phyloP scores from a whole-genome alignment of 2,797 vertebrate species.

The Poecilia gillii region DNA sequence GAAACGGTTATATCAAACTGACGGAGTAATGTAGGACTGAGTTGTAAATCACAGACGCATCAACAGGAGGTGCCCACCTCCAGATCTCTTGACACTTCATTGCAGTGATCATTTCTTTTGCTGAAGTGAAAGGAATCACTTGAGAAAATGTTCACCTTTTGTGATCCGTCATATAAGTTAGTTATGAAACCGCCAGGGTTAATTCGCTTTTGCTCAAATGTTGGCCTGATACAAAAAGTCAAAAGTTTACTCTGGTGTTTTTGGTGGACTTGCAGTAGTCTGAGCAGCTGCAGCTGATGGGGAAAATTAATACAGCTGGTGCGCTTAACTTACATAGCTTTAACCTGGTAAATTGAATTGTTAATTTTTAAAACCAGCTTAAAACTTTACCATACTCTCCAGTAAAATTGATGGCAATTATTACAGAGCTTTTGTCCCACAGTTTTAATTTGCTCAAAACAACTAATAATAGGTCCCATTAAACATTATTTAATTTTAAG shows the following conservation, averaged over 20 bases:
- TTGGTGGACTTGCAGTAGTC: background rate
- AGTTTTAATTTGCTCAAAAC: background rate
- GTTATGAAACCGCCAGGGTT: background rate
- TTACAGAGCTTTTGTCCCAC: background rate
- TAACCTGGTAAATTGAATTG: background rate
- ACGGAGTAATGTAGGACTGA: background rate
- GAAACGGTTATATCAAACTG: background rate
- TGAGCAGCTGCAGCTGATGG: background rate
- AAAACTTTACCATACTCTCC: background rate
- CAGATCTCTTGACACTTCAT: background rate
- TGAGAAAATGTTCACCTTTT: background rate
- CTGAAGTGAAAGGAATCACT: background rate
- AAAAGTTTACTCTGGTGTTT: background rate
- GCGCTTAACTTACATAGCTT: background rate
- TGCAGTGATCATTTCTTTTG: background rate
- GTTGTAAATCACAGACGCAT: background rate
- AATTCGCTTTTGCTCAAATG: background rate
- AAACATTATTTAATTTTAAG: too few relatives aligned
- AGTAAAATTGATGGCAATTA: background rate
- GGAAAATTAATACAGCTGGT: background rate
- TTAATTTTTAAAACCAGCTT: background rate
- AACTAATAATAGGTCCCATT: background rate
- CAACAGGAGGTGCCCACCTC: background rate
- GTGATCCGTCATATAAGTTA: background rate
- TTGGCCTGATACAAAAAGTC: background rate